Evolutionary conservation across 2,797 vertebrate species (phyloP).

Genomic region (Falco novaeseelandiae): DNA sequence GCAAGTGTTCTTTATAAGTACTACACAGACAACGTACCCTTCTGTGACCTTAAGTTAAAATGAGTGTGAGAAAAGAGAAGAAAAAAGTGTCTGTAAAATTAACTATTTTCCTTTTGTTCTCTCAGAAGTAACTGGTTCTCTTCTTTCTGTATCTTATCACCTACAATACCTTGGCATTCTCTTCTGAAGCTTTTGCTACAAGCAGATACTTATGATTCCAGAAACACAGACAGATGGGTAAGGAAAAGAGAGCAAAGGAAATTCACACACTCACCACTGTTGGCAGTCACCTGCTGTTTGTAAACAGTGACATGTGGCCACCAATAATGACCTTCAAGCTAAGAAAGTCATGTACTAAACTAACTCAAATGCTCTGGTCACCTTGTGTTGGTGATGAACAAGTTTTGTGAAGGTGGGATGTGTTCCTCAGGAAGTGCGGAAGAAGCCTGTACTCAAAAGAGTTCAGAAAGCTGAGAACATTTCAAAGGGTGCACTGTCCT

Average conservation of each 20-base stretch:
- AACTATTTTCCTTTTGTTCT: background rate
- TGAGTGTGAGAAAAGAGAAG: background rate
- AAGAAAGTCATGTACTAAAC: constrained; percentile 16
- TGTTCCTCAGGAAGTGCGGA: background rate
- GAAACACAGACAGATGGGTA: constrained; percentile 72
- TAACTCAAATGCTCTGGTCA: background rate
- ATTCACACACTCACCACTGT: constrained; percentile 54
- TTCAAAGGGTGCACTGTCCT: background rate
- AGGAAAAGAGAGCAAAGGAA: constrained; percentile 56
- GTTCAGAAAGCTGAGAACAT: constrained; percentile 16
- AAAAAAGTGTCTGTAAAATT: background rate
- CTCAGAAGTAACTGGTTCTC: background rate
- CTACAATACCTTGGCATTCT: background rate
- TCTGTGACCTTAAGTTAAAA: constrained; percentile 24
- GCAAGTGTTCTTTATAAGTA: constrained; percentile 46
- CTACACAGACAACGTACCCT: background rate
- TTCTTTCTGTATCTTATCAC: background rate
- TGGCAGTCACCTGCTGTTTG: constrained; percentile 77
- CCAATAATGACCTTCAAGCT: constrained; percentile 75
- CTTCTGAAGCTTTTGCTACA: background rate
- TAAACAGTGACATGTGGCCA: constrained; percentile 80
- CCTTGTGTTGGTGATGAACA: background rate
- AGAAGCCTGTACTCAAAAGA: background rate
- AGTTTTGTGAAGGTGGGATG: background rate
- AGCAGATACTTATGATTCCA: background rate